Base-by-base conservation (phyloP, 2,888 invertebrate genomes). In the Theretra japonica region DNA sequence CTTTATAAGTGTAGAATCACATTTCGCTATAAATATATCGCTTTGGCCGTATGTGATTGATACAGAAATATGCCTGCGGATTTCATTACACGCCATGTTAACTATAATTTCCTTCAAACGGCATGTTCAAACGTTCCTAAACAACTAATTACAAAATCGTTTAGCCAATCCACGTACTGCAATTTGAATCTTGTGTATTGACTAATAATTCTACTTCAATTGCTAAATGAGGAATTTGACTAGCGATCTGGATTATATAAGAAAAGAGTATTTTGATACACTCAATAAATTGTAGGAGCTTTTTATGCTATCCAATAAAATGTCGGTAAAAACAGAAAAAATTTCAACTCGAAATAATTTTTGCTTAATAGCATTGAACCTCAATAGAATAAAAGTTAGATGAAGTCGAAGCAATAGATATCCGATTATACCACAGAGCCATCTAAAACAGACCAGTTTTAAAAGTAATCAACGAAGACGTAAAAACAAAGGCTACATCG, bases 391-490 rank as follows among this genome's bases (percentile, higher is more conserved):
- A 41, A 65, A 62, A 33, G 60, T 17, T 23, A 48, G 65, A 48
- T 48, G 41, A 65, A 65, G 23, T 48, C 65, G 15, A 65, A 41
- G 11, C 23, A 65, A 65, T 48, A 41, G 21, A 65, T 48, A 65
- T 17, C 41, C 23, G 48, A 65, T 65, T 48, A 65, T 11, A 23
- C 48, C 41, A 41, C 62, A 62, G 41, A 33, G 28, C 41, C 41
- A 60, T 28, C 60, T 60, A 65, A 65, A 48, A 41, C 41, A 41
- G 17, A 48, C 48, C 23, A 48, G 48, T 65, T 65, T 48, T 23
- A 65, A 65, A 65, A 65, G 41, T 65, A 65, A 65, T 65, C 65
- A 62, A 21, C n/a, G 41, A 21, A 65, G 41, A 65, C 60, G 19
- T 60, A 60, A 60, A 60, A 53, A 19, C 23, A 65, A 65, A 65